A percentile compares a stretch with the other conserved stretches of the same genome.
Evolutionary conservation across 1,140 invertebrate species (phyloP).

Genomic region (Pseudomyrmex cubaensis): DNA sequence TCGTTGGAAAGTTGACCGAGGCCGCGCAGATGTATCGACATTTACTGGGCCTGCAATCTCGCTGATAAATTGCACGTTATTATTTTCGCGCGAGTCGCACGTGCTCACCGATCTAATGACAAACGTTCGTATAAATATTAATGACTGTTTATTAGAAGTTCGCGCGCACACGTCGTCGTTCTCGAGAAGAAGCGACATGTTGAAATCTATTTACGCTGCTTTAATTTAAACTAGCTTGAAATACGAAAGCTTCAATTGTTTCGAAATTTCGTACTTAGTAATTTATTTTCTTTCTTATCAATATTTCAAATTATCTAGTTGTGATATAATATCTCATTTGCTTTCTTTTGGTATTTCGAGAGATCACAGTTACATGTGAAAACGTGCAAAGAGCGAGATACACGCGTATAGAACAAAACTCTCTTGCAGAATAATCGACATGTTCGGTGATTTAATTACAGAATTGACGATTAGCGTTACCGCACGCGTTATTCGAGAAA

Average conservation of each 20-base stretch:
- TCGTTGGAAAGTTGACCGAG: conserved; percentile 71
- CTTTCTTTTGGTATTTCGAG: not conserved
- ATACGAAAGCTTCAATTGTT: not conserved
- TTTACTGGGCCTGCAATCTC: conserved; percentile 62
- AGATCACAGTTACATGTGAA: not conserved
- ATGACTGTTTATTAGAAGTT: conserved; percentile 29
- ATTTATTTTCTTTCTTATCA: not conserved
- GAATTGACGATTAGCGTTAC: conserved; percentile 19
- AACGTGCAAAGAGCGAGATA: not conserved
- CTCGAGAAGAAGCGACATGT: not conserved
- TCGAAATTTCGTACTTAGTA: not conserved
- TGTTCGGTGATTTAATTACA: conserved; percentile 4
- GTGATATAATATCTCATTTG: not conserved
- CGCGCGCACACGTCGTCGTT: not conserved
- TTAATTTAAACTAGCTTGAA: not conserved
- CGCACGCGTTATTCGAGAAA: conserved; percentile 23
- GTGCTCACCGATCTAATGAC: conserved; percentile 56
- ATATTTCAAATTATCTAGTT: not conserved
- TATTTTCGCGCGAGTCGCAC: conserved; percentile 60
- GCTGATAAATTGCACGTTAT: conserved; percentile 71
- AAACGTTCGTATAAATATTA: conserved; percentile 46
- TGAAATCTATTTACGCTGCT: not conserved
- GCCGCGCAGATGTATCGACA: conserved; percentile 66
- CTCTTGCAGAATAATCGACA: not conserved
- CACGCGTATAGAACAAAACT: not conserved